Conservation (phyloP, 2,888 invertebrate genomes). For the Petrolisthes cinctipes region DNA sequence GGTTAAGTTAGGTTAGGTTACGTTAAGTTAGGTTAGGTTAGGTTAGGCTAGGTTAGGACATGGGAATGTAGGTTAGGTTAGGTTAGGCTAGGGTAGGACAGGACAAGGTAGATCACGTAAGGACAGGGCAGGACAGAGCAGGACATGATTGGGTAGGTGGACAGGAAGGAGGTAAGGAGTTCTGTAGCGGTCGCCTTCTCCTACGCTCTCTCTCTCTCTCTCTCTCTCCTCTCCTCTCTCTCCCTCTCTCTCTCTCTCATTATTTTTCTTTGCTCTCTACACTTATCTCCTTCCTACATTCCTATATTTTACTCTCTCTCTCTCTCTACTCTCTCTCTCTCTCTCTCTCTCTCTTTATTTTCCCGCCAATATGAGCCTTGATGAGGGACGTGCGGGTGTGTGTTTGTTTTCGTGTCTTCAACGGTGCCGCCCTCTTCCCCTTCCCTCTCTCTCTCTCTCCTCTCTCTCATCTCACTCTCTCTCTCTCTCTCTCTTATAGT, state of each 20-base stretch:
- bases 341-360: background rate
- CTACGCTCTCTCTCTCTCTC: background rate
- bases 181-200: background rate
- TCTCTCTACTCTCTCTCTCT: background rate
- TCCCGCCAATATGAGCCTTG: too few species aligned
- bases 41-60: background rate
- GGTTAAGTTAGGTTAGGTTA: background rate
- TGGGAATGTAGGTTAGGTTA: background rate
- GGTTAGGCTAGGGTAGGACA: background rate
- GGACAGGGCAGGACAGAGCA: background rate
- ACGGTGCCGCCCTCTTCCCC: too few species aligned
- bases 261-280: background rate
- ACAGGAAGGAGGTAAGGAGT: background rate
- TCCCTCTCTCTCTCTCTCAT: background rate
- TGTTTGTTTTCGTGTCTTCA: too few species aligned
- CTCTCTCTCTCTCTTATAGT: too few species aligned
- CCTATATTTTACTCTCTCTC: background rate
- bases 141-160: background rate
- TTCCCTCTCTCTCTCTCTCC: too few species aligned
- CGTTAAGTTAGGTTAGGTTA: background rate
- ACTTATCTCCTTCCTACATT: background rate
- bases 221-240: background rate
- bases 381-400: too few species aligned
- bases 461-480: too few species aligned
- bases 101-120: background rate